Percentiles rank a stretch among this genome's conserved stretches.
phyloP scores from a whole-genome alignment of 2,888 invertebrate species.

The Tenthredo notha region DNA sequence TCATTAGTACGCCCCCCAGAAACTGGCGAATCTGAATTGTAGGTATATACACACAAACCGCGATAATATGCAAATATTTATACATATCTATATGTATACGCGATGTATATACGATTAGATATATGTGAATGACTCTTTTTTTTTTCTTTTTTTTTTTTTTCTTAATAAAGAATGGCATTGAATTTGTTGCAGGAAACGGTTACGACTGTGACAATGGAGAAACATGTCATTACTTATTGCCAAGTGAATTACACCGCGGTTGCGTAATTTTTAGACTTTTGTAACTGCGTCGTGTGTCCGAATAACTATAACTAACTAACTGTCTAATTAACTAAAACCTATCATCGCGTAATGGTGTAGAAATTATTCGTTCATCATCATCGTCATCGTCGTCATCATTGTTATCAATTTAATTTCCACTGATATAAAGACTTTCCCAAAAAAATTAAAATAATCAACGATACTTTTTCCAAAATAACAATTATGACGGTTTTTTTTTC shows the following conservation, averaged over 20 bases:
- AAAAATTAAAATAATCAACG: neutral
- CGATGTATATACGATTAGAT: neutral
- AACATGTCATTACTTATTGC: slow-evolving; percentile 7
- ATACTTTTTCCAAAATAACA: neutral
- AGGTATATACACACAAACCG: neutral
- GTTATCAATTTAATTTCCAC: neutral
- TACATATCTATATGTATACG: neutral
- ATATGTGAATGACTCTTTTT: neutral
- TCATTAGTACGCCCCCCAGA: neutral
- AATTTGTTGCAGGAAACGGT: slow-evolving; percentile 23
- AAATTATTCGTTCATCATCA: neutral
- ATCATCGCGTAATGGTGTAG: no score
- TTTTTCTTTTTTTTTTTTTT: neutral
- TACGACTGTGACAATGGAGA: neutral
- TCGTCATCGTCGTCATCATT: neutral
- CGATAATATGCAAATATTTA: slow-evolving; percentile 22
- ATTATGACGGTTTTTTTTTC: neutral
- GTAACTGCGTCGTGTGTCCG: neutral
- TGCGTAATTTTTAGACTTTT: neutral
- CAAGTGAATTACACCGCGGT: neutral
- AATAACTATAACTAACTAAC: neutral
- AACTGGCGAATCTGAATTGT: neutral
- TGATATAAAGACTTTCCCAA: neutral
- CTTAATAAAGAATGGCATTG: neutral
- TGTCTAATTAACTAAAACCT: neutral